phyloP scores from a whole-genome alignment of 2,888 invertebrate genomes.

The Tetropium fuscum region DNA sequence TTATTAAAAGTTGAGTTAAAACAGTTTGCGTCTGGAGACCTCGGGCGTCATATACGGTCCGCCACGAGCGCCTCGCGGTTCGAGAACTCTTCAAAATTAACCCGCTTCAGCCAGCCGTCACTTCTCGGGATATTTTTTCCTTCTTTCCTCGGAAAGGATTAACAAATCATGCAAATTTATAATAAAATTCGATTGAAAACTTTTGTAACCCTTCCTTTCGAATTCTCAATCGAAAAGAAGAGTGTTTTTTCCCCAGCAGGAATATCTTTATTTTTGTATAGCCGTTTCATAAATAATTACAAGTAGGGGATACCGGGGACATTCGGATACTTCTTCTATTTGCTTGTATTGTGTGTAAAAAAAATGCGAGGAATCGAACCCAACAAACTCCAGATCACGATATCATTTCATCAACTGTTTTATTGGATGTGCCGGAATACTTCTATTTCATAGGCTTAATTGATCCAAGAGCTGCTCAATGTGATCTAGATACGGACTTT shows the following conservation, averaged over 20 bases:
- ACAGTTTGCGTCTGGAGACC: slow-evolving; percentile 61
- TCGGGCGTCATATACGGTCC: slow-evolving; percentile 55
- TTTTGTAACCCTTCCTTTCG: slow-evolving; percentile 43
- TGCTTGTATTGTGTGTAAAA: too few relatives aligned
- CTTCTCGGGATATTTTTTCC: slow-evolving; percentile 60
- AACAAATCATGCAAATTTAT: slow-evolving; percentile 66
- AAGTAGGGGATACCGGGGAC: background rate
- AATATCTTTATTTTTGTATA: background rate
- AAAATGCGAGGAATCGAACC: too few relatives aligned
- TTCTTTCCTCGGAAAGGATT: slow-evolving; percentile 57
- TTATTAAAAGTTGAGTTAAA: slow-evolving; percentile 66
- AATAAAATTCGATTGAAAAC: slow-evolving; percentile 63
- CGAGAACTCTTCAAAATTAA: slow-evolving; percentile 63
- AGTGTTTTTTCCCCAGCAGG: too few relatives aligned
- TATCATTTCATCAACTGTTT: too few relatives aligned
- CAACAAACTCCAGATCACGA: too few relatives aligned
- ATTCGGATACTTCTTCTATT: too few relatives aligned
- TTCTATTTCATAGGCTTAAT: too few relatives aligned
- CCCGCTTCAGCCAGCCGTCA: slow-evolving; percentile 60
- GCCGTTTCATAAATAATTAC: background rate
- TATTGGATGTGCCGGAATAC: too few relatives aligned
- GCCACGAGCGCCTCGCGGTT: slow-evolving; percentile 54
- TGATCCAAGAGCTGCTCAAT: too few relatives aligned
- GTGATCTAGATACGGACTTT: too few relatives aligned
- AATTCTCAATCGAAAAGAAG: slow-evolving; percentile 1